A percentile compares a stretch with the other conserved stretches of the same genome.
Evolutionary conservation across 64 coral and sea anemone genomes (phyloP).

Genomic region (Montipora foliosa): DNA sequence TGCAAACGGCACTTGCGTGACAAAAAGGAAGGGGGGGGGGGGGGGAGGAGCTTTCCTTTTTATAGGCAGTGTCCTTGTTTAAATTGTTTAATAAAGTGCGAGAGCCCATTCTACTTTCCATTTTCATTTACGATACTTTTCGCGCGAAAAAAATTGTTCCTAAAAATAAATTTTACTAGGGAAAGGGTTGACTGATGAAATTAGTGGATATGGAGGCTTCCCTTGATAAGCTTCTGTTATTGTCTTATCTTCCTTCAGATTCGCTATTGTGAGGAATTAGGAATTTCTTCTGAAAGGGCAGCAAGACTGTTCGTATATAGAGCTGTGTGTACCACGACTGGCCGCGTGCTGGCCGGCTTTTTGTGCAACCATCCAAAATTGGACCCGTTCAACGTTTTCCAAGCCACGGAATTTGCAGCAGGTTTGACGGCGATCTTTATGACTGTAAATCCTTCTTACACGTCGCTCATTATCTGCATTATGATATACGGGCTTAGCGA

Average conservation of each 20-base stretch:
- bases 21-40: too few relatives aligned
- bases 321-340: slow-evolving; percentile 32
- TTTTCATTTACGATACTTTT: too few relatives aligned
- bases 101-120: too few relatives aligned
- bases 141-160: too few relatives aligned
- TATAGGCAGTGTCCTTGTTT: too few relatives aligned
- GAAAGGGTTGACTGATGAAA: too few relatives aligned
- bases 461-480: background rate
- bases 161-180: too few relatives aligned
- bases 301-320: slow-evolving; percentile 41
- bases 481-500: slow-evolving; percentile 31
- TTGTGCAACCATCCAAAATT: slow-evolving; percentile 34
- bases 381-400: slow-evolving; percentile 30
- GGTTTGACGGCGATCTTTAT: slow-evolving; percentile 17
- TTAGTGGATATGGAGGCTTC: too few relatives aligned
- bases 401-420: slow-evolving; percentile 1
- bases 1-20: too few relatives aligned
- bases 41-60: too few relatives aligned
- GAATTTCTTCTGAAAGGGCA: slow-evolving; percentile 38
- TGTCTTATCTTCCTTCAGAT: slow-evolving; percentile 1
- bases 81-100: too few relatives aligned
- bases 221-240: too few relatives aligned
- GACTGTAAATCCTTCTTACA: slow-evolving; percentile 5
- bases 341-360: slow-evolving; percentile 29
- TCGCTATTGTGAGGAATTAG: slow-evolving; percentile 66